A percentile compares a stretch with the other conserved stretches of the same genome.
Evolutionary conservation across 2,888 invertebrate species (phyloP).

Genomic region (Andrena dorsata): DNA sequence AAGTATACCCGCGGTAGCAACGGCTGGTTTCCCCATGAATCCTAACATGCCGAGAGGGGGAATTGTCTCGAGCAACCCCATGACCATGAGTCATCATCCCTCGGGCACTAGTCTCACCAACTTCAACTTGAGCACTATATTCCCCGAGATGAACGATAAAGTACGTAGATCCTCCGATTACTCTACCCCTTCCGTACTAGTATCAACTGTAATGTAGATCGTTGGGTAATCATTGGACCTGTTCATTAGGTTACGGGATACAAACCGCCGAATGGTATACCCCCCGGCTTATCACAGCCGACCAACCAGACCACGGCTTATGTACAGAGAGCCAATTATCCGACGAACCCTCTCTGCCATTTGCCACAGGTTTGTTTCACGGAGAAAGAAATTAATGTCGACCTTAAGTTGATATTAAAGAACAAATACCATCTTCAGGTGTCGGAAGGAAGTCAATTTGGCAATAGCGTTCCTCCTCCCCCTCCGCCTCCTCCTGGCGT

Average conservation of each 20-base stretch:
- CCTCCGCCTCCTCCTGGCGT: slow-evolving; percentile 74
- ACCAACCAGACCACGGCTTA: slow-evolving; percentile 80
- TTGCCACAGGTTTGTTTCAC: slow-evolving; percentile 78
- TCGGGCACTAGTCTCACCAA: slow-evolving; percentile 89
- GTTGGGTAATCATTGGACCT: not conserved
- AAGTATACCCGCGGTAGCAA: slow-evolving; percentile 63
- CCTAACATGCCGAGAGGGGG: slow-evolving; percentile 74
- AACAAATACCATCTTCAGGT: slow-evolving; percentile 65
- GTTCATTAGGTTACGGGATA: slow-evolving; percentile 80
- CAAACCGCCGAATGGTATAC: slow-evolving; percentile 80
- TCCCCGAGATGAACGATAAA: slow-evolving; percentile 92
- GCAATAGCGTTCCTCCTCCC: slow-evolving; percentile 74
- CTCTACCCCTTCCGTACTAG: not conserved
- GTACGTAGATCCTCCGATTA: slow-evolving; percentile 33
- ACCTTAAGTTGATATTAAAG: slow-evolving; percentile 7
- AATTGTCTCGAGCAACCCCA: slow-evolving; percentile 75
- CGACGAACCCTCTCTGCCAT: slow-evolving; percentile 80
- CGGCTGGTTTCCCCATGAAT: slow-evolving; percentile 72
- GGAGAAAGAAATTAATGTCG: not conserved
- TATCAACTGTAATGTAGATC: not conserved
- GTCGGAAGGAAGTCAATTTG: slow-evolving; percentile 78
- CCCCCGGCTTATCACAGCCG: slow-evolving; percentile 78
- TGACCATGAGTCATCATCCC: slow-evolving; percentile 82
- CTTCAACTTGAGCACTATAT: slow-evolving; percentile 93
- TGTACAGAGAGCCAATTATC: slow-evolving; percentile 80